These are phyloP conservation scores for Lutjanus erythropterus DNA, from an alignment of 2,113 vertebrate genomes.

Conservation along the genomic window DNA sequence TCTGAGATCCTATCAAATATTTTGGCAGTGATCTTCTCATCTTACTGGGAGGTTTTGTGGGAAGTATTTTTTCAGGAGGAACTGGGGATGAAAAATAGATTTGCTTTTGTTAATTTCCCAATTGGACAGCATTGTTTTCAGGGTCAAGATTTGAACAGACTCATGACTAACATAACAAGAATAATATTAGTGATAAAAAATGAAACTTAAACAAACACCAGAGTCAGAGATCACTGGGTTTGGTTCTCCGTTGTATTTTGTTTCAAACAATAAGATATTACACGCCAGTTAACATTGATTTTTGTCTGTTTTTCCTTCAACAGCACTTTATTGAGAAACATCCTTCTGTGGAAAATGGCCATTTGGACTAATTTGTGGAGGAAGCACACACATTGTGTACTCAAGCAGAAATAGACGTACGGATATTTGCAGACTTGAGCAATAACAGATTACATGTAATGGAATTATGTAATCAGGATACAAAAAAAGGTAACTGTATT, in stretches of 20 bases:
- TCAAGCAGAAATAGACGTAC: too few species aligned
- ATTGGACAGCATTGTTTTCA: conserved; percentile 26
- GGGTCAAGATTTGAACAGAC: conserved; percentile 19
- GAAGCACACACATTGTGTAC: too few species aligned
- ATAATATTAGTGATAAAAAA: conserved; percentile 25
- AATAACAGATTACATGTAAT: too few species aligned
- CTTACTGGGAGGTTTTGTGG: neutral
- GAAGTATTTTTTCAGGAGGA: conserved; percentile 20
- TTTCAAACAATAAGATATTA: neutral
- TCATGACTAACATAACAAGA: neutral
- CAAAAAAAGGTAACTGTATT: too few species aligned
- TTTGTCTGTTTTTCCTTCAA: neutral
- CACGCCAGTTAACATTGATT: neutral
- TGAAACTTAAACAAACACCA: neutral
- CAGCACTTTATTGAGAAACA: neutral
- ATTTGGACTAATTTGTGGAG: conserved; percentile 2
- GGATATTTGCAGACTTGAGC: too few species aligned
- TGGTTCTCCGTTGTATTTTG: neutral
- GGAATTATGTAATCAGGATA: too few species aligned
- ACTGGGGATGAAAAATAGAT: neutral
- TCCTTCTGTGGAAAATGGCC: neutral
- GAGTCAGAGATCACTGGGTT: neutral
- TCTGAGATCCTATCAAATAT: conserved; percentile 30
- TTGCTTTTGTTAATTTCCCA: conserved; percentile 39
- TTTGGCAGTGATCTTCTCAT: conserved; percentile 9